These are phyloP conservation scores for Lepetodrilus schrolli DNA, from an alignment of 2,888 invertebrate genomes.

Conservation along the genomic window DNA sequence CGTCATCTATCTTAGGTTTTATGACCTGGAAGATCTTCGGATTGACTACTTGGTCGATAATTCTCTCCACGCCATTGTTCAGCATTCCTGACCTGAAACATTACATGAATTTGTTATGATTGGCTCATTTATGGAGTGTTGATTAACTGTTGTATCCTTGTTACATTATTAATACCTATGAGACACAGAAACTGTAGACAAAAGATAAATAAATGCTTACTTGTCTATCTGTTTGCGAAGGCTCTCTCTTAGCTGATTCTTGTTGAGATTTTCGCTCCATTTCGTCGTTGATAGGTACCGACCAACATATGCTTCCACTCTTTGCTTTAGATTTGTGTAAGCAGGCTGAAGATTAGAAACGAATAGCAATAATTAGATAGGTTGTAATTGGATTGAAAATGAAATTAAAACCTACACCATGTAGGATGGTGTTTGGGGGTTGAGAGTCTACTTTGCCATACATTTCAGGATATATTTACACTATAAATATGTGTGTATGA, in stretches of 20 bases:
- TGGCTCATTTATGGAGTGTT: too few relatives aligned
- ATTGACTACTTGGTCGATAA: constrained; percentile 96
- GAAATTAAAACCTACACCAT: too few relatives aligned
- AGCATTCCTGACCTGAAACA: constrained; percentile 86
- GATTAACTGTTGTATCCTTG: too few relatives aligned
- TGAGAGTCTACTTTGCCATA: too few relatives aligned
- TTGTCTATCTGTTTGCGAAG: constrained; percentile 91
- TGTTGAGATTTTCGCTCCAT: constrained; percentile 92
- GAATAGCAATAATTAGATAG: too few relatives aligned
- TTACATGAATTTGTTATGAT: too few relatives aligned
- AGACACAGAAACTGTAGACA: too few relatives aligned
- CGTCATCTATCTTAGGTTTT: constrained; percentile 91
- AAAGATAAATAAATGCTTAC: constrained; percentile 79
- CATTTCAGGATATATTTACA: too few relatives aligned
- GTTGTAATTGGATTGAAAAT: too few relatives aligned
- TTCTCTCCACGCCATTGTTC: constrained; percentile 92
- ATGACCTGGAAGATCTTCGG: constrained; percentile 91
- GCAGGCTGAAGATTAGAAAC: constrained; percentile 81
- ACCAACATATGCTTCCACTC: constrained; percentile 91
- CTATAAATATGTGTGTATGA: too few relatives aligned
- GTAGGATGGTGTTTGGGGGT: too few relatives aligned
- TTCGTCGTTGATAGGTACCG: constrained; percentile 86
- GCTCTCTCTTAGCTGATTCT: constrained; percentile 92
- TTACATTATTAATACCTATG: too few relatives aligned
- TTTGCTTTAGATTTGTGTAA: constrained; percentile 91